A percentile compares a stretch with the other conserved stretches of the same genome.
Evolutionary conservation across 2,888 invertebrate species (phyloP).

Genomic region (Sylvicola fuscatus): DNA sequence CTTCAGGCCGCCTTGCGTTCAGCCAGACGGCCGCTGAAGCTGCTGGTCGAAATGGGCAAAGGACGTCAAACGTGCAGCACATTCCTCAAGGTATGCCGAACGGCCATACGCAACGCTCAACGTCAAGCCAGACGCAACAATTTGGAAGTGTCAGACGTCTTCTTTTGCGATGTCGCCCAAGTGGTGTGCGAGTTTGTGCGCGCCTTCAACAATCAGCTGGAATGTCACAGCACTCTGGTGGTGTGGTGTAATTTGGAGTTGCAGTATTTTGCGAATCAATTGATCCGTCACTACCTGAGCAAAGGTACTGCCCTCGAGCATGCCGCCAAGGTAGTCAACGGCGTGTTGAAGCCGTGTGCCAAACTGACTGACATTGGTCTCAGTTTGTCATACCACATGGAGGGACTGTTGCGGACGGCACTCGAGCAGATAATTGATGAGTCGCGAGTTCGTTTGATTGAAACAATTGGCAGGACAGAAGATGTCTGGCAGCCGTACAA

Average conservation of each 20-base stretch:
- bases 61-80: conserved; percentile 25
- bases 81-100: conserved; percentile 20
- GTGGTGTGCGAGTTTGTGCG: conserved; percentile 53
- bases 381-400: conserved; percentile 80
- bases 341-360: conserved; percentile 37
- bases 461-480: conserved; percentile 23
- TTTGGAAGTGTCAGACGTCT: conserved; percentile 33
- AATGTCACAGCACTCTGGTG: conserved; percentile 58
- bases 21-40: conserved; percentile 59
- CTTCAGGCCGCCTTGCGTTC: conserved; percentile 77
- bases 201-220: conserved; percentile 59
- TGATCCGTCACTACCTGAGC: conserved; percentile 74
- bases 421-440: conserved; percentile 23
- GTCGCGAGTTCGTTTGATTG: conserved; percentile 19
- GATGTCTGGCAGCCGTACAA: conserved; percentile 25
- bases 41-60: conserved; percentile 34
- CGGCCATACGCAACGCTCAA: conserved; percentile 17
- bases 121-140: conserved; percentile 24
- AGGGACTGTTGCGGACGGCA: conserved; percentile 61
- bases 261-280: conserved; percentile 55
- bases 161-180: conserved; percentile 46
- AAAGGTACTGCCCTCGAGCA: conserved; percentile 70
- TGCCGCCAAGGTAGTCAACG: conserved; percentile 68
- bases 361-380: conserved; percentile 48
- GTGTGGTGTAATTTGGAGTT: conserved; percentile 82